Evolutionary conservation across 2,888 invertebrate genomes (phyloP).

Genomic region (Pterostichus niger): DNA sequence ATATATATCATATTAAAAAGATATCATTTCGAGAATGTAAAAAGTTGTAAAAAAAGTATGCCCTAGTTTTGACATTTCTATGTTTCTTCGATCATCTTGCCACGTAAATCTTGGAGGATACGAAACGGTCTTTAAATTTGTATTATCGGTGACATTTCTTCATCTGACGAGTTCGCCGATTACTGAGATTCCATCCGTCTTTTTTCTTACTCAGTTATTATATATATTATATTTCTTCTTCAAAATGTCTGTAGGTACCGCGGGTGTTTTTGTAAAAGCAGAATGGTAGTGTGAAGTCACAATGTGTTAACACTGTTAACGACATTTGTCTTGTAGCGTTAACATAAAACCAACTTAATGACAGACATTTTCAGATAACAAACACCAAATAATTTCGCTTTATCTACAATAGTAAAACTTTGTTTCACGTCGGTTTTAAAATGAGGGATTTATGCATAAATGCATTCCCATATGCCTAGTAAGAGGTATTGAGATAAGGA

Average conservation of each 20-base stretch:
- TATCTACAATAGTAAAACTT: constrained; percentile 49
- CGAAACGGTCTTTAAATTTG: constrained; percentile 38
- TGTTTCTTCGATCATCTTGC: constrained; percentile 14
- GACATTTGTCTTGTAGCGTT: constrained; percentile 47
- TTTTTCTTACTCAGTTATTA: too few species aligned
- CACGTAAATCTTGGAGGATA: constrained; percentile 19
- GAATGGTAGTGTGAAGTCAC: constrained; percentile 1
- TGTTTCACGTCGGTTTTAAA: constrained; percentile 51
- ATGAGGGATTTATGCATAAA: constrained; percentile 29
- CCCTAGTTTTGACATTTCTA: not conserved
- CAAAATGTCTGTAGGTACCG: not conserved
- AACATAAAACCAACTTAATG: constrained; percentile 60
- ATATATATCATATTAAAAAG: too few species aligned
- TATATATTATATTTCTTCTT: constrained; percentile 3
- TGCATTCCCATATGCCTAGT: not conserved
- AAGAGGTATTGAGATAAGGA: not conserved
- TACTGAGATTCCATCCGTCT: not conserved
- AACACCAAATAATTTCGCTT: constrained; percentile 56
- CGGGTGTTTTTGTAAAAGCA: not conserved
- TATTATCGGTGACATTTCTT: constrained; percentile 11
- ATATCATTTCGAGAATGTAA: too few species aligned
- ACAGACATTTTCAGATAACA: constrained; percentile 60
- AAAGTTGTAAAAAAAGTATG: too few species aligned
- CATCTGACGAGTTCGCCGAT: constrained; percentile 22
- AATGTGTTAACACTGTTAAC: constrained; percentile 51